phyloP scores from a whole-genome alignment of 2,113 vertebrate genomes.

The Rhinolophus ferrumequinum region DNA sequence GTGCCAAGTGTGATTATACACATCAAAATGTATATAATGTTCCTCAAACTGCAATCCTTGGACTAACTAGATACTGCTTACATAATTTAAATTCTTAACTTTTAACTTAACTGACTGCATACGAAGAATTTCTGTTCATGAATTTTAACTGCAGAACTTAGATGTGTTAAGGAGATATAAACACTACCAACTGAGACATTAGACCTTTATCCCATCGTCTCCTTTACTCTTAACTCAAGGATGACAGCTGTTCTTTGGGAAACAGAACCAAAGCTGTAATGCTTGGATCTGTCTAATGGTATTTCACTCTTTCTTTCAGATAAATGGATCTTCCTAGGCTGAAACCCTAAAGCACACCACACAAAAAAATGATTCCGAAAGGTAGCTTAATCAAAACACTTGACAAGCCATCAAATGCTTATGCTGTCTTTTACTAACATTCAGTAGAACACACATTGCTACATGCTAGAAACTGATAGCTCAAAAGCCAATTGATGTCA shows the following conservation, averaged over 20 bases:
- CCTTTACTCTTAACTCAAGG: background rate
- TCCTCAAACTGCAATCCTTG: background rate
- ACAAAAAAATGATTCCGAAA: slow-evolving; percentile 45
- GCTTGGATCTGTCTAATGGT: background rate
- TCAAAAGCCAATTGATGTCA: slow-evolving; percentile 70
- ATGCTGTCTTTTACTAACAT: slow-evolving; percentile 65
- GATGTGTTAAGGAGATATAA: background rate
- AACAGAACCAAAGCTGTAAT: background rate
- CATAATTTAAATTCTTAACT: background rate
- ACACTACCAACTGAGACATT: fast-evolving
- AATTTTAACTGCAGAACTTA: background rate
- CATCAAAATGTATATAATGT: background rate
- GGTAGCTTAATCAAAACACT: slow-evolving; percentile 62
- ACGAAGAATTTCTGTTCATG: background rate
- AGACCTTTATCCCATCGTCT: background rate
- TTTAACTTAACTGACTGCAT: background rate
- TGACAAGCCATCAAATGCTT: slow-evolving; percentile 62
- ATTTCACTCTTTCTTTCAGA: background rate
- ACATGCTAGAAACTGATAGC: slow-evolving; percentile 42
- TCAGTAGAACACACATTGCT: slow-evolving; percentile 54
- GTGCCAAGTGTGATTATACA: background rate
- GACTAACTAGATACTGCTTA: background rate
- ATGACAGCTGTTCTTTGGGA: background rate
- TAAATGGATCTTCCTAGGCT: background rate
- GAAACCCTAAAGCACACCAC: background rate